phyloP scores from a whole-genome alignment of 2,113 vertebrate species.

The Cervus canadensis region DNA sequence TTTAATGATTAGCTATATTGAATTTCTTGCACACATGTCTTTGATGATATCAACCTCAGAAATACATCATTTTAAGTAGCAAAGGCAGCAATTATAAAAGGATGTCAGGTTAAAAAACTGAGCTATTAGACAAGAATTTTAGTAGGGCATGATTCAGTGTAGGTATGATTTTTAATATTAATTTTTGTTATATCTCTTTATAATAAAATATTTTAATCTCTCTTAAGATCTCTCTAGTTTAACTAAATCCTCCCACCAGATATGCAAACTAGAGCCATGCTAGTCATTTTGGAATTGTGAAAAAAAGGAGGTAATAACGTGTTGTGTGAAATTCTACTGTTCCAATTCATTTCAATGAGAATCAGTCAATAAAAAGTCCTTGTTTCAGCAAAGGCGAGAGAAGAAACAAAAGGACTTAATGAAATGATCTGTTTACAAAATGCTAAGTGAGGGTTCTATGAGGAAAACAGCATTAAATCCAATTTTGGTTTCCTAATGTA shows the following conservation, averaged over 20 bases:
- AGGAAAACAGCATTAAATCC: constrained; percentile 70
- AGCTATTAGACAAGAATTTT: constrained; percentile 16
- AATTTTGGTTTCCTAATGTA: constrained; percentile 70
- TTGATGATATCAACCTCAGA: constrained; percentile 29
- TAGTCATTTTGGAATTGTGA: constrained; percentile 61
- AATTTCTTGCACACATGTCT: constrained; percentile 19
- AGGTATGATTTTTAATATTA: background rate
- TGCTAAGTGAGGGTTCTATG: constrained; percentile 63
- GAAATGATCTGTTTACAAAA: constrained; percentile 79
- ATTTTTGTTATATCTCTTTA: constrained; percentile 35
- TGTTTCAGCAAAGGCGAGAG: constrained; percentile 65
- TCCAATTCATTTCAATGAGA: constrained; percentile 70
- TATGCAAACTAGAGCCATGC: constrained; percentile 35
- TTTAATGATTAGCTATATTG: constrained; percentile 31
- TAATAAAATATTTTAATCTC: constrained; percentile 52
- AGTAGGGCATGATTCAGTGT: background rate
- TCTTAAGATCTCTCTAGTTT: constrained; percentile 40
- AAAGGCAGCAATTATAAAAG: constrained; percentile 48
- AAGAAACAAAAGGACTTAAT: constrained; percentile 77
- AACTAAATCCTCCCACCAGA: constrained; percentile 30
- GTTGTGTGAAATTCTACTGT: constrained; percentile 64
- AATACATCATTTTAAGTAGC: constrained; percentile 55
- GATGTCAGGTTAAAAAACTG: constrained; percentile 38
- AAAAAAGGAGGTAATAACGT: constrained; percentile 49
- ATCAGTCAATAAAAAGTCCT: constrained; percentile 72